Conservation (phyloP, 2,113 vertebrate species). For the Sander vitreus region DNA sequence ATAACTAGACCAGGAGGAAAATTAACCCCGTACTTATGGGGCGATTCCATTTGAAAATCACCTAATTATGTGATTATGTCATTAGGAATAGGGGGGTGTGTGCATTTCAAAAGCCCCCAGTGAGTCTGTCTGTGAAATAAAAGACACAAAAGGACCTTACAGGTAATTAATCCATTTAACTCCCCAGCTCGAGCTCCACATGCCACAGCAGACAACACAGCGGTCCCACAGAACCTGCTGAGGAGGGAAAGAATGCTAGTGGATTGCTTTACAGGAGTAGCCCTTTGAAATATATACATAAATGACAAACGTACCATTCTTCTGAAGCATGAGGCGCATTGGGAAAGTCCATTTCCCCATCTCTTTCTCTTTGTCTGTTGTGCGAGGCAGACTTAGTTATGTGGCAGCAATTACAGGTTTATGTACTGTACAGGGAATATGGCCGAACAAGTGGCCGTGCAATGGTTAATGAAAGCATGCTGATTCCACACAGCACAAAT, state of each 20-base stretch:
- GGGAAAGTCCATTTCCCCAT: constrained; percentile 57
- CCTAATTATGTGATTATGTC: constrained; percentile 98
- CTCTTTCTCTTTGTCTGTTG: constrained; percentile 5
- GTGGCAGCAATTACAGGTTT: constrained; percentile 65
- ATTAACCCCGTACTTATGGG: constrained; percentile 86
- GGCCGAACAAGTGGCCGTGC: constrained; percentile 45
- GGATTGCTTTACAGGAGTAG: constrained; percentile 88
- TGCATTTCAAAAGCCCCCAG: constrained; percentile 87
- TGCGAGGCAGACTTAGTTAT: constrained; percentile 46
- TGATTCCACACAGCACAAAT: constrained; percentile 56
- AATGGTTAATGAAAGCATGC: constrained; percentile 61
- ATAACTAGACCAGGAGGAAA: constrained; percentile 83
- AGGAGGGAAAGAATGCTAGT: constrained; percentile 81
- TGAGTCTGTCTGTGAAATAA: constrained; percentile 89
- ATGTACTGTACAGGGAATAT: constrained; percentile 60
- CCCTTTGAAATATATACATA: constrained; percentile 90
- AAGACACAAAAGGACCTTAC: constrained; percentile 89
- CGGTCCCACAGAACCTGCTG: constrained; percentile 71
- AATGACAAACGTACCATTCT: constrained; percentile 88
- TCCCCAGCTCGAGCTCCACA: constrained; percentile 82
- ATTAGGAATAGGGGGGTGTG: constrained; percentile 85
- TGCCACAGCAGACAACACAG: constrained; percentile 86
- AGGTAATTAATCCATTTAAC: constrained; percentile 96
- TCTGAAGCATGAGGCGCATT: constrained; percentile 75
- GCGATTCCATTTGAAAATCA: constrained; percentile 88